These are phyloP conservation scores for Synanceia verrucosa DNA, from an alignment of 2,797 vertebrate genomes.

Conservation along the genomic window DNA sequence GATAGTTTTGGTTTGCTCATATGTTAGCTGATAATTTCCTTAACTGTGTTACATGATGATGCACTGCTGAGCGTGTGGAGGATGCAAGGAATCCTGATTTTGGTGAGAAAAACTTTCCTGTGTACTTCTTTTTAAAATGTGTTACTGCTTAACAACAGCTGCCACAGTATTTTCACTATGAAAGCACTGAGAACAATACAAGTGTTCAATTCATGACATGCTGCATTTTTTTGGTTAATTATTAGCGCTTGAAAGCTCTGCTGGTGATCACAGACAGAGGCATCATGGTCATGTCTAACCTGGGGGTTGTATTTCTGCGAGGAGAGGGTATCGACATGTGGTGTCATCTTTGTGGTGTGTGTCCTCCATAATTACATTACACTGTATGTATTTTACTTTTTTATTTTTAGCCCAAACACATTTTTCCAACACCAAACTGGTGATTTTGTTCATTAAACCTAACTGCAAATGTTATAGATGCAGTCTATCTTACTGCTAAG, in stretches of 20 bases:
- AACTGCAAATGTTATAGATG: too few relatives aligned
- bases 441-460: too few relatives aligned
- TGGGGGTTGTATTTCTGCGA: too few relatives aligned
- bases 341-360: too few relatives aligned
- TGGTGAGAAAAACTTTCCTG: slow-evolving; percentile 86
- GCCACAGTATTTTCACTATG: not conserved
- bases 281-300: not conserved
- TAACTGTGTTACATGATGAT: slow-evolving; percentile 87
- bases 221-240: slow-evolving; percentile 69
- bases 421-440: too few relatives aligned
- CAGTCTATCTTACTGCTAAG: not conserved
- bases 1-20: not conserved
- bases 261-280: slow-evolving; percentile 86
- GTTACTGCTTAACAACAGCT: slow-evolving; percentile 7
- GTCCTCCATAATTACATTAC: too few relatives aligned
- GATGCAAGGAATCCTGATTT: slow-evolving; percentile 91
- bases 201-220: not conserved
- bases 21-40: slow-evolving; percentile 64
- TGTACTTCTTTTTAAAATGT: slow-evolving; percentile 68
- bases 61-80: slow-evolving; percentile 88
- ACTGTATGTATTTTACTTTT: too few relatives aligned
- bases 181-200: not conserved
- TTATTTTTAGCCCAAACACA: too few relatives aligned
- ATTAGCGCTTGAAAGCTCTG: slow-evolving; percentile 89
- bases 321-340: too few relatives aligned